phyloP scores from a whole-genome alignment of 2,113 vertebrate species.

The Turdus rufiventris region DNA sequence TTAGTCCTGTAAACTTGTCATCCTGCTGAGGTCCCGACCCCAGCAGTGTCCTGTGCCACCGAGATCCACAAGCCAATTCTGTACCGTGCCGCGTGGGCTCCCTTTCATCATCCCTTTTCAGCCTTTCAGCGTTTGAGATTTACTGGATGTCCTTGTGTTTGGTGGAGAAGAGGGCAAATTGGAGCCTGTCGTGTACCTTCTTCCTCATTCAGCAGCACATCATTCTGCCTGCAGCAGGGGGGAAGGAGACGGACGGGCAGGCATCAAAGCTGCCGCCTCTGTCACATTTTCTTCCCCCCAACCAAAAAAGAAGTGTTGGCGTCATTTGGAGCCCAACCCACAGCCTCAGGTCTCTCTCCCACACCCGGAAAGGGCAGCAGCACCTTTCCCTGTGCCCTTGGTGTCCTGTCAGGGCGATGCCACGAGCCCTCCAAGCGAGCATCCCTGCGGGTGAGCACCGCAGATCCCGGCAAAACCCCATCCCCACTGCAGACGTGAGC shows the following conservation, averaged over 20 bases:
- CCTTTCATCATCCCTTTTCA: conserved; percentile 47
- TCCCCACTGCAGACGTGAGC: background rate
- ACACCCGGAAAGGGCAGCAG: background rate
- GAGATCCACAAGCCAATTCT: background rate
- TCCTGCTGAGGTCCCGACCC: conserved; percentile 9
- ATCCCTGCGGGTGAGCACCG: accelerated
- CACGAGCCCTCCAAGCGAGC: background rate
- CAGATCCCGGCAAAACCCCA: background rate
- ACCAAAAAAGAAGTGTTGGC: background rate
- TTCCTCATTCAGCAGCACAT: conserved; percentile 29
- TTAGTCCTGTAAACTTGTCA: background rate
- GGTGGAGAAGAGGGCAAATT: conserved; percentile 58
- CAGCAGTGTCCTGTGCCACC: background rate
- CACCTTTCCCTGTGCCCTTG: background rate
- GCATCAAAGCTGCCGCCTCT: conserved; percentile 29
- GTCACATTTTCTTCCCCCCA: conserved; percentile 22
- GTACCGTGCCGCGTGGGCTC: background rate
- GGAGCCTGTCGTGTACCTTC: conserved; percentile 33
- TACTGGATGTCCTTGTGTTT: conserved; percentile 46
- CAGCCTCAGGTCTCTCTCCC: background rate
- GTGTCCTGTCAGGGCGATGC: background rate
- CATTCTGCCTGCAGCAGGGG: conserved; percentile 38
- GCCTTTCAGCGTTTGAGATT: conserved; percentile 13
- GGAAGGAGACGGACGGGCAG: conserved; percentile 12
- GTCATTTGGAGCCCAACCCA: background rate